phyloP scores from a whole-genome alignment of 2,113 vertebrate genomes.

The Arizona elegans region DNA sequence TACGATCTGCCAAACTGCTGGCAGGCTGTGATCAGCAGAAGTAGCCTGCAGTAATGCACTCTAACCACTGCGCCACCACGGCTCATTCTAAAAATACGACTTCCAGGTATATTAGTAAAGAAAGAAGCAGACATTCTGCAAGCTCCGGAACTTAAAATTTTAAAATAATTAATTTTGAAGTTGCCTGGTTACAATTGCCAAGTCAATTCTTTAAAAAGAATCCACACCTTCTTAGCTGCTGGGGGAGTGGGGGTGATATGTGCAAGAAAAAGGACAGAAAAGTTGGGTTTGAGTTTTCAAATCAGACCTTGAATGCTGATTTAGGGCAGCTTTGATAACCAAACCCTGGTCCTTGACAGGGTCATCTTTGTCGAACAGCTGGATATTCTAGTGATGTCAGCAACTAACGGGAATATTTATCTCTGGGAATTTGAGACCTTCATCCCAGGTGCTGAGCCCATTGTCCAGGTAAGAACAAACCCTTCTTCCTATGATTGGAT shows the following conservation, averaged over 20 bases:
- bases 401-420: conserved; percentile 49
- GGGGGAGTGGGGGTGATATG: not conserved
- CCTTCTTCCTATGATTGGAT: not conserved
- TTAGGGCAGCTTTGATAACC: not conserved
- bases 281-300: not conserved
- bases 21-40: too few relatives aligned
- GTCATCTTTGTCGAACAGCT: conserved; percentile 47
- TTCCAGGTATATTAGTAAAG: too few relatives aligned
- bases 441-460: not conserved
- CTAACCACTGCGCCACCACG: too few relatives aligned
- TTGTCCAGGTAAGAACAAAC: conserved; percentile 8
- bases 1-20: too few relatives aligned
- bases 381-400: conserved; percentile 44
- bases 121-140: too few relatives aligned
- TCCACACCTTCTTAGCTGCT: not conserved
- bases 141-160: too few relatives aligned
- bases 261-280: not conserved
- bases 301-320: not conserved
- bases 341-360: conserved; percentile 23
- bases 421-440: conserved; percentile 56
- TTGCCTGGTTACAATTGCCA: not conserved
- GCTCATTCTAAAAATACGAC: too few relatives aligned
- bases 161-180: too few relatives aligned
- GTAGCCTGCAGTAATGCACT: too few relatives aligned
- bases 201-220: not conserved